Evolutionary conservation across 2,113 vertebrate genomes (phyloP).

Genomic region (Acinonyx jubatus): DNA sequence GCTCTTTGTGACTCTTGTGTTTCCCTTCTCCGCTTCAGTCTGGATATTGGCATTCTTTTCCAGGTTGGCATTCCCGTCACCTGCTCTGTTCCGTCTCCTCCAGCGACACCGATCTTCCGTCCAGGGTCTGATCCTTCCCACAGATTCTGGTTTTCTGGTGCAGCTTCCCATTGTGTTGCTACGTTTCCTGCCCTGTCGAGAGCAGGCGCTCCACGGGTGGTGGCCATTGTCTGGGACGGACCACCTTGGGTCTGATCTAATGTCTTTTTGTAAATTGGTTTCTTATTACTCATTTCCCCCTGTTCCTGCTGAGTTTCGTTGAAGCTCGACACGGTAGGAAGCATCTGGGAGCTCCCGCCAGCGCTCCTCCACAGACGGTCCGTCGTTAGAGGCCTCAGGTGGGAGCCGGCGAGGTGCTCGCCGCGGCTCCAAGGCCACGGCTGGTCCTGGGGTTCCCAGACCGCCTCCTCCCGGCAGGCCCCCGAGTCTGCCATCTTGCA

Average conservation of each 20-base stretch:
- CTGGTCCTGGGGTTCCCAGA: not conserved
- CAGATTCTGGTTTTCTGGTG: not conserved
- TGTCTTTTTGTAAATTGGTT: not conserved
- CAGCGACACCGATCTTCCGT: too few relatives aligned
- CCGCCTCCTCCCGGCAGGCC: not conserved
- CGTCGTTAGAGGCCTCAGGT: not conserved
- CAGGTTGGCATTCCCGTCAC: not conserved
- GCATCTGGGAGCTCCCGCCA: not conserved
- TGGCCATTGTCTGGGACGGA: not conserved
- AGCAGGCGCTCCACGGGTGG: not conserved
- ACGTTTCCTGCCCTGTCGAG: not conserved
- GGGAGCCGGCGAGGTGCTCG: not conserved
- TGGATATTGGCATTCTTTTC: not conserved
- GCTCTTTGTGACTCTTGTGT: not conserved
- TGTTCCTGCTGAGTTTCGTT: not conserved
- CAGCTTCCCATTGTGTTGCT: not conserved
- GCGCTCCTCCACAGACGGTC: not conserved
- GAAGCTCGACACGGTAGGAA: not conserved
- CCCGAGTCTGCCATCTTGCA: rapidly evolving
- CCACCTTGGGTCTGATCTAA: not conserved
- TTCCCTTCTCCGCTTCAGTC: not conserved
- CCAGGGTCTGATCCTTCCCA: not conserved
- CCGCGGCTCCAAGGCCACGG: rapidly evolving
- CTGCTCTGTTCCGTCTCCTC: not conserved
- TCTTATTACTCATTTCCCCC: not conserved